Percentiles rank a stretch among this genome's conserved stretches.
Conservation (phyloP, 2,888 invertebrate species). For the Pachycephus smyrnensis region DNA sequence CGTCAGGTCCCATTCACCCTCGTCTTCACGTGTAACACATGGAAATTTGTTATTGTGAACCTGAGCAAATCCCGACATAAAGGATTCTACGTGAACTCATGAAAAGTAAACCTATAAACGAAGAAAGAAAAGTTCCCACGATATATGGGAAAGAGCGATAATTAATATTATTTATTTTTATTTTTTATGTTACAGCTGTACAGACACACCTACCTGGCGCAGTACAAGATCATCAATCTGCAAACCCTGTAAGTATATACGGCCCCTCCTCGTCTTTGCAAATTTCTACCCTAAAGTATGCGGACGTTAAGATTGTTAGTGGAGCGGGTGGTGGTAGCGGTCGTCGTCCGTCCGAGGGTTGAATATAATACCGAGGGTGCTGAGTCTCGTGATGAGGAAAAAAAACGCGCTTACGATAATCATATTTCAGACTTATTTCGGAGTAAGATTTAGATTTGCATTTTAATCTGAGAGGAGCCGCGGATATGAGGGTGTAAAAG, state of each 20-base stretch:
- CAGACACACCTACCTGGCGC: conserved; percentile 82
- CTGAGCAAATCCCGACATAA: not conserved
- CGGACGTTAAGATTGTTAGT: not conserved
- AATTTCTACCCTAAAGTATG: not conserved
- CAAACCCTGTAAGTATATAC: conserved; percentile 67
- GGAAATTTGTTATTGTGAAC: not conserved
- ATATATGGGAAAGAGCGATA: not conserved
- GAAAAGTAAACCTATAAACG: not conserved
- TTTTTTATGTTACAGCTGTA: conserved; percentile 74
- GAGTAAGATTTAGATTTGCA: conserved; percentile 57
- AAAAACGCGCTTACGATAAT: conserved; percentile 35
- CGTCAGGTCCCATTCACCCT: not conserved
- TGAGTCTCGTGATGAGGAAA: conserved; percentile 1
- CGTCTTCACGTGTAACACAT: not conserved
- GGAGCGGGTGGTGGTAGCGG: not conserved
- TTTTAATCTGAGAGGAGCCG: conserved; percentile 50
- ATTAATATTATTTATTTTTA: conserved; percentile 9
- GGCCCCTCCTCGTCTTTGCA: not conserved
- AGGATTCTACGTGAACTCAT: not conserved
- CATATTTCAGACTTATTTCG: conserved; percentile 57
- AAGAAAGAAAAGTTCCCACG: not conserved
- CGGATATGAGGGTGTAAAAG: not conserved
- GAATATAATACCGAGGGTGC: conserved; percentile 8
- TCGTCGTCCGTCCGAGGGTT: not conserved
- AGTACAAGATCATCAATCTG: conserved; percentile 78